phyloP scores from a whole-genome alignment of 1,140 invertebrate genomes.

The Drosophila dunni region DNA sequence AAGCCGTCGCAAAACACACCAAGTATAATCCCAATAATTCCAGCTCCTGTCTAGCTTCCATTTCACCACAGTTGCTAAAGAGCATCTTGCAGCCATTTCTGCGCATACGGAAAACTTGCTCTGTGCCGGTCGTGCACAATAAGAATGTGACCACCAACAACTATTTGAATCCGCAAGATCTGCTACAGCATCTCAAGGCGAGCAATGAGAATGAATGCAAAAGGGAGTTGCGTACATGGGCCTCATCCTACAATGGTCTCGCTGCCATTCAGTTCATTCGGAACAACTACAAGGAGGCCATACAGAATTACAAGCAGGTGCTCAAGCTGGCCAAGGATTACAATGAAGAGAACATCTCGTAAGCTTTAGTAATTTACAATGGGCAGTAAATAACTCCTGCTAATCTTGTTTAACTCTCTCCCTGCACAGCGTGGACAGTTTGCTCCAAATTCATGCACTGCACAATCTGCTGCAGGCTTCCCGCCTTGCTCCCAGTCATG shows the following conservation, averaged over 20 bases:
- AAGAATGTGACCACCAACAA: constrained; percentile 52
- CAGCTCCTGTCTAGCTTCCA: constrained; percentile 49
- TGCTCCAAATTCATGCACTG: constrained; percentile 88
- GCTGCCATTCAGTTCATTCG: constrained; percentile 88
- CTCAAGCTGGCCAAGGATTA: constrained; percentile 70
- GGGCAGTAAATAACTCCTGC: not conserved
- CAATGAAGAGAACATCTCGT: constrained; percentile 64
- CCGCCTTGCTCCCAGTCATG: not conserved
- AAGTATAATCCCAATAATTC: constrained; percentile 35
- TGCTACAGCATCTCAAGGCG: constrained; percentile 88
- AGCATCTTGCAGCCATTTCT: constrained; percentile 88
- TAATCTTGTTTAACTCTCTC: not conserved
- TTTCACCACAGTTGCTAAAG: constrained; percentile 52
- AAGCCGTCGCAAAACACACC: constrained; percentile 55
- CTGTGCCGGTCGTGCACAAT: constrained; percentile 87
- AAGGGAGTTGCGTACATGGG: constrained; percentile 87
- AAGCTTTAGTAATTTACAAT: constrained; percentile 3
- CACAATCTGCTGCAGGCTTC: constrained; percentile 87
- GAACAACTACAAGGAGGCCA: constrained; percentile 86
- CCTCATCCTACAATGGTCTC: constrained; percentile 88
- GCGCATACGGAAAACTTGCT: constrained; percentile 89
- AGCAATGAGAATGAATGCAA: constrained; percentile 88
- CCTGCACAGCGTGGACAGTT: constrained; percentile 84
- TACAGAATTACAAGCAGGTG: constrained; percentile 87
- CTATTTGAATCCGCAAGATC: constrained; percentile 86